Percentiles rank a stretch among this genome's conserved stretches.
Evolutionary conservation across 2,797 vertebrate genomes (phyloP).

Genomic region (Menidia menidia): DNA sequence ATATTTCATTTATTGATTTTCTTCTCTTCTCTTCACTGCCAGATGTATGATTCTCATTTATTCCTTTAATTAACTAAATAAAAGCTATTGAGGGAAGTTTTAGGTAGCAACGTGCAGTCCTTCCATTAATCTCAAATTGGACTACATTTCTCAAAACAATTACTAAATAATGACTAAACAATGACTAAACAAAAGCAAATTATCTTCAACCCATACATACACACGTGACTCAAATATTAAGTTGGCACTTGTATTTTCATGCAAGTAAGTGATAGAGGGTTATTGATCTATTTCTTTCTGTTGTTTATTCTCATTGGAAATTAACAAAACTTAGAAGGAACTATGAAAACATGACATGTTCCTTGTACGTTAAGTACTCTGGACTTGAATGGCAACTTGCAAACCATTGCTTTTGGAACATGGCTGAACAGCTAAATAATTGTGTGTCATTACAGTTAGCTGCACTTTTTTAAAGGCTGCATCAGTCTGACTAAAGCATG

Average conservation of each 20-base stretch:
- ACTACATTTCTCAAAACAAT: slow-evolving; percentile 46
- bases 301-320: too few relatives aligned
- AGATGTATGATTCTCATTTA: slow-evolving; percentile 30
- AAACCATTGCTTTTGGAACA: neutral
- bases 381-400: neutral
- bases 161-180: slow-evolving; percentile 45
- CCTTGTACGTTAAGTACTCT: neutral
- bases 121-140: slow-evolving; percentile 71
- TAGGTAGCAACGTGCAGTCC: slow-evolving; percentile 66
- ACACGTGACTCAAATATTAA: too few relatives aligned
- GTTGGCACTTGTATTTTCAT: too few relatives aligned
- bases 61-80: slow-evolving; percentile 59
- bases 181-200: too few relatives aligned
- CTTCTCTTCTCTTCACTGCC: slow-evolving; percentile 47
- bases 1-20: slow-evolving; percentile 60
- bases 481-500: neutral
- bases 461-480: neutral
- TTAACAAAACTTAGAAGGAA: slow-evolving; percentile 22
- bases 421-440: neutral
- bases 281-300: too few relatives aligned
- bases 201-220: slow-evolving; percentile 19
- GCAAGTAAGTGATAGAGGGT: too few relatives aligned
- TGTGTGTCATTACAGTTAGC: neutral
- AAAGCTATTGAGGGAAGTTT: slow-evolving; percentile 47
- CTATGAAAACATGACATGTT: slow-evolving; percentile 47